These are phyloP conservation scores for Microcebus ravelobensis DNA, from an alignment of 2,113 vertebrate species.

Conservation along the genomic window DNA sequence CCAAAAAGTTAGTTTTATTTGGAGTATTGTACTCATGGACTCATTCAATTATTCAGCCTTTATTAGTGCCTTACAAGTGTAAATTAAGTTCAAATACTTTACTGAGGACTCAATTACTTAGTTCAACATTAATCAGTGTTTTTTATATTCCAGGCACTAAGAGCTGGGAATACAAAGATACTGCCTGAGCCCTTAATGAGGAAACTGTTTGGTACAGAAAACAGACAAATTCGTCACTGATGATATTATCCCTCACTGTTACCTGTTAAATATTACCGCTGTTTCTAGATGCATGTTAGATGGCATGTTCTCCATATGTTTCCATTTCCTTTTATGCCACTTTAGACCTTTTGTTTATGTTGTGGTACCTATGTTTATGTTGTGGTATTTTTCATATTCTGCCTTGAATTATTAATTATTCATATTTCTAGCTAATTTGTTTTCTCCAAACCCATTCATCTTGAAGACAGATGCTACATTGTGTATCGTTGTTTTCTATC, in stretches of 20 bases:
- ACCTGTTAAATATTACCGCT: not conserved
- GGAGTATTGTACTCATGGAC: not conserved
- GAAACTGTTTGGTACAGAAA: not conserved
- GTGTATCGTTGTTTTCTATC: not conserved
- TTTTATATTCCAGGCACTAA: not conserved
- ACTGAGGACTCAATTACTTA: not conserved
- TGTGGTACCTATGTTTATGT: not conserved
- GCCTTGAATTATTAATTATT: not conserved
- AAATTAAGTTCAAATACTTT: constrained; percentile 31
- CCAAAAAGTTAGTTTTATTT: not conserved
- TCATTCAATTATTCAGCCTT: not conserved
- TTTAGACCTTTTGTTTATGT: not conserved
- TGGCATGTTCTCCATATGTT: not conserved
- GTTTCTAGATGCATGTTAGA: not conserved
- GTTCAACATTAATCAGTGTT: not conserved
- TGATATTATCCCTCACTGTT: not conserved
- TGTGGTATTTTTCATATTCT: not conserved
- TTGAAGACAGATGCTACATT: not conserved
- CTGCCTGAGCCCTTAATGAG: not conserved
- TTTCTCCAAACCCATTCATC: not conserved
- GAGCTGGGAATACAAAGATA: not conserved
- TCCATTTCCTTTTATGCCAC: not conserved
- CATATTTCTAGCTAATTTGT: not conserved
- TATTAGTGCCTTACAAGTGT: not conserved
- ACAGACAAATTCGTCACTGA: not conserved